A percentile compares a stretch with the other conserved stretches of the same genome.
phyloP scores from a whole-genome alignment of 2,888 invertebrate species.

The Iphiclides podalirius region DNA sequence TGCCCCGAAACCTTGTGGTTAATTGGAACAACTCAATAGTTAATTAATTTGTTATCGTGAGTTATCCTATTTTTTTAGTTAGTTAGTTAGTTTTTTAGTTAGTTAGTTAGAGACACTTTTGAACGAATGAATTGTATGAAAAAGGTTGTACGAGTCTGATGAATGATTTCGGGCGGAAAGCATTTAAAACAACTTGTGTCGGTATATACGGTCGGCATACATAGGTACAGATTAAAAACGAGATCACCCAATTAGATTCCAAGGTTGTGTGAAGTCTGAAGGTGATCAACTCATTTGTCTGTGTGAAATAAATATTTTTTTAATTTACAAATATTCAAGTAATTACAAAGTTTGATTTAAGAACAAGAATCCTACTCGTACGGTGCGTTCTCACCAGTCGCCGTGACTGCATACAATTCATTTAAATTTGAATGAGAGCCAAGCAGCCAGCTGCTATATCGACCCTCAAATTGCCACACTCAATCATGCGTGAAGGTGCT shows the following conservation, averaged over 20 bases:
- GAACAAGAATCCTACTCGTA: conserved; percentile 1
- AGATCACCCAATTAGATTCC: conserved; percentile 47
- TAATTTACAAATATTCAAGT: background rate
- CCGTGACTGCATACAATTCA: conserved; percentile 33
- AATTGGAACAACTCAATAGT: no score
- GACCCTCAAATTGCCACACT: conserved; percentile 63
- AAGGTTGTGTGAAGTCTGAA: conserved; percentile 38
- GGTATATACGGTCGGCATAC: no score
- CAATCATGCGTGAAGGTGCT: conserved; percentile 70
- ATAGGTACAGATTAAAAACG: conserved; percentile 1
- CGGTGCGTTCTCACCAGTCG: conserved; percentile 14
- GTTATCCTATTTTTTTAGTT: no score
- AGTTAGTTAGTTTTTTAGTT: no score
- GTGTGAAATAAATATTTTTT: background rate
- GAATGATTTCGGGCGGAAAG: no score
- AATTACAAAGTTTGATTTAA: background rate
- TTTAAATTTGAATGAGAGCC: conserved; percentile 66
- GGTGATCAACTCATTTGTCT: conserved; percentile 20
- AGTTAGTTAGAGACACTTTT: no score
- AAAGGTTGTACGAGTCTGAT: no score
- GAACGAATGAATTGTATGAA: no score
- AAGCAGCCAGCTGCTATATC: conserved; percentile 54
- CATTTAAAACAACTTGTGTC: no score
- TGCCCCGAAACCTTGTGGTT: no score
- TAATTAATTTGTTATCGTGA: no score